Evolutionary conservation across 2,797 vertebrate species (phyloP).

Genomic region (Lophius americanus): DNA sequence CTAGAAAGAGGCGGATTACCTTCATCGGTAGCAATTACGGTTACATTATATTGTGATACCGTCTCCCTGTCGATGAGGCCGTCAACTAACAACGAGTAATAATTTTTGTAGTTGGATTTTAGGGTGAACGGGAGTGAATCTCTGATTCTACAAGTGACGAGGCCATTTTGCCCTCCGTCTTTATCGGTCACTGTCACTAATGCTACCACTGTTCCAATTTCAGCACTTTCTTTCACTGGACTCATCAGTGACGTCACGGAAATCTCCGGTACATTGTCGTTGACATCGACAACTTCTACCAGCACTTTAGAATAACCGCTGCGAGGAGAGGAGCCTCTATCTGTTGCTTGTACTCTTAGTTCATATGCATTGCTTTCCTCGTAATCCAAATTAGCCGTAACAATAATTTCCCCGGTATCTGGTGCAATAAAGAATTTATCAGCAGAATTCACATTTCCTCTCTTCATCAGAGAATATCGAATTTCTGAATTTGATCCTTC

Average conservation of each 20-base stretch:
- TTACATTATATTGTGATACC: constrained; percentile 83
- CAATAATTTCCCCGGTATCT: constrained; percentile 60
- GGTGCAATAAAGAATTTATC: constrained; percentile 55
- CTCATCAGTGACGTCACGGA: constrained; percentile 75
- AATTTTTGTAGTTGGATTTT: constrained; percentile 81
- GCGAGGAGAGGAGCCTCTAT: constrained; percentile 55
- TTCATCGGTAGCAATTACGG: constrained; percentile 84
- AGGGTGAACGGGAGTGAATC: constrained; percentile 63
- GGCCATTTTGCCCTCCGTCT: constrained; percentile 78
- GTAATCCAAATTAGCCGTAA: constrained; percentile 60
- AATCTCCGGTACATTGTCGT: constrained; percentile 77
- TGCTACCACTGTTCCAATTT: constrained; percentile 75
- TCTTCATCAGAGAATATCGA: constrained; percentile 39
- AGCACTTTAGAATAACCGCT: constrained; percentile 71
- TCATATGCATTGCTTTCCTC: constrained; percentile 66
- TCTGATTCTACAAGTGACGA: constrained; percentile 53
- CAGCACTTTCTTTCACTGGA: constrained; percentile 77
- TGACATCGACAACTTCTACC: constrained; percentile 72
- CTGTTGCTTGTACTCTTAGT: constrained; percentile 66
- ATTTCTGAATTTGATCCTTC: constrained; percentile 33
- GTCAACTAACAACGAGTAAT: constrained; percentile 86
- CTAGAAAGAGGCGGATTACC: constrained; percentile 79
- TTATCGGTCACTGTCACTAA: constrained; percentile 80
- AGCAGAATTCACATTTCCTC: constrained; percentile 27
- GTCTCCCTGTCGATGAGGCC: constrained; percentile 85